Evolutionary conservation across 2,888 invertebrate species (phyloP).

Genomic region (Drosophila kanekoi): DNA sequence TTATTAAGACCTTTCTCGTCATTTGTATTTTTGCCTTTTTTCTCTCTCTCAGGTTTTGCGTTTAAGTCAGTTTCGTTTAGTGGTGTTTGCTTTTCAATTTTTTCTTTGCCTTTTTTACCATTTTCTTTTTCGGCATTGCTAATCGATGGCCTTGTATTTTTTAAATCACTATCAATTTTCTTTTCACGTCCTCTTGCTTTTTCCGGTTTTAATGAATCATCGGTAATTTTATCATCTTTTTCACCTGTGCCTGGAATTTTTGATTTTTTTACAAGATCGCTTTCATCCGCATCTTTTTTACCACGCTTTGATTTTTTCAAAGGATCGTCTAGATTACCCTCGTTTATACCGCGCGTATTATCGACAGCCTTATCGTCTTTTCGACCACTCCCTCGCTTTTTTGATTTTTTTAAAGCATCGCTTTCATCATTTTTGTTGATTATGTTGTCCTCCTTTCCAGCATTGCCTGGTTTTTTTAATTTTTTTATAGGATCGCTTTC

Average conservation of each 20-base stretch:
- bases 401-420: conserved; percentile 10
- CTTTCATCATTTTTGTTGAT: not conserved
- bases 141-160: not conserved
- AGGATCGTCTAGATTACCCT: conserved; percentile 1
- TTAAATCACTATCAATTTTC: not conserved
- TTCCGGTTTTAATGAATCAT: not conserved
- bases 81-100: not conserved
- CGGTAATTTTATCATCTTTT: conserved; percentile 2
- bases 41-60: not conserved
- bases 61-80: not conserved
- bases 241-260: not conserved
- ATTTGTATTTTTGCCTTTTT: not conserved
- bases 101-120: conserved; percentile 6
- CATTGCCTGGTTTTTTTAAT: not conserved
- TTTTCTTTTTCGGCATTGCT: conserved; percentile 9
- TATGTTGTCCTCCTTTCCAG: conserved; percentile 9
- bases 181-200: conserved; percentile 11
- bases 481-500: conserved; percentile 13
- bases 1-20: not conserved
- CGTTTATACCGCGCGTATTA: conserved; percentile 11
- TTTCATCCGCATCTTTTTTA: not conserved
- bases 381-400: not conserved
- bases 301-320: not conserved
- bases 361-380: not conserved
- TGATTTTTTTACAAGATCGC: not conserved